Evolutionary conservation across 2,888 invertebrate genomes (phyloP).

Genomic region (Scaptomyza cyrtandrae): DNA sequence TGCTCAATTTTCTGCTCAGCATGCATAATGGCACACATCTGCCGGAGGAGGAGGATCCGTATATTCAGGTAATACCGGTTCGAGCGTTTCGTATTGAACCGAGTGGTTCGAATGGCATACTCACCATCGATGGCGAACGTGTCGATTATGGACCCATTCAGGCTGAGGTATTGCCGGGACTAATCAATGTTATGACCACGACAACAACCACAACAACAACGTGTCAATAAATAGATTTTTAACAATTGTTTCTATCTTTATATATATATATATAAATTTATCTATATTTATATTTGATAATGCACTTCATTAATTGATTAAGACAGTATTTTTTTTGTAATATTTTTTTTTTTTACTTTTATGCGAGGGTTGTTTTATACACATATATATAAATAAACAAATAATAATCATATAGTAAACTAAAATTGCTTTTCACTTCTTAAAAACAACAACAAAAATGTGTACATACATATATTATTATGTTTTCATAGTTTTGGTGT

Average conservation of each 20-base stretch:
- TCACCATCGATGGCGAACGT: slow-evolving; percentile 97
- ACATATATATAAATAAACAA: background rate
- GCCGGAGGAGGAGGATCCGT: slow-evolving; percentile 88
- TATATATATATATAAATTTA: slow-evolving; percentile 7
- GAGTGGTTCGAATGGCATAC: slow-evolving; percentile 87
- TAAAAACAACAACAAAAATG: too few species aligned
- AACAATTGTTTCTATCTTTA: background rate
- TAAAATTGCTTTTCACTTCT: too few species aligned
- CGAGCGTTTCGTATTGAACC: slow-evolving; percentile 97
- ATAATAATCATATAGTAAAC: background rate
- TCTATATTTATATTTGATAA: slow-evolving; percentile 12
- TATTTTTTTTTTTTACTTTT: slow-evolving; percentile 4
- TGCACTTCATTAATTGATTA: slow-evolving; percentile 29
- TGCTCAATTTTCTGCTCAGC: slow-evolving; percentile 91
- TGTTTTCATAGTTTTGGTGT: too few species aligned
- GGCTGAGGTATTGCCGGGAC: slow-evolving; percentile 92
- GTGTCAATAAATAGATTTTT: slow-evolving; percentile 84
- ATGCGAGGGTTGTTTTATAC: slow-evolving; percentile 12
- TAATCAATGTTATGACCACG: slow-evolving; percentile 88
- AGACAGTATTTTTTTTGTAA: slow-evolving; percentile 31
- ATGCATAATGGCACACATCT: slow-evolving; percentile 94
- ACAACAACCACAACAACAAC: slow-evolving; percentile 71
- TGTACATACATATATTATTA: too few species aligned
- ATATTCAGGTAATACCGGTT: slow-evolving; percentile 91
- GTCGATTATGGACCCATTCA: slow-evolving; percentile 95